Conservation (phyloP, 2,797 vertebrate genomes). For the Acipenser transmontanus region DNA sequence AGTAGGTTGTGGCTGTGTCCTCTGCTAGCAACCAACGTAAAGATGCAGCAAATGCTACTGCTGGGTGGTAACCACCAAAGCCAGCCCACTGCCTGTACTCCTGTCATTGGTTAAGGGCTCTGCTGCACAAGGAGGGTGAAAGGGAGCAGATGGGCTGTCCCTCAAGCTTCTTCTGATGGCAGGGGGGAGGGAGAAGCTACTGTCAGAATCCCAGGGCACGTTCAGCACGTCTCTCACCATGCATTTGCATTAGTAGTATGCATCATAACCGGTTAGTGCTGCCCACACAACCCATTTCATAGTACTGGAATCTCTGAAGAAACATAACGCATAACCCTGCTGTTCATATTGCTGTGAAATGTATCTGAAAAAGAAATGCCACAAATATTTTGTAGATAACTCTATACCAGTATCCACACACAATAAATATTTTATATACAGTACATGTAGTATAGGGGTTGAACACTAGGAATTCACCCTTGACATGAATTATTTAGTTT, state of each 20-base stretch:
- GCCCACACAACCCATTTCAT: too few relatives aligned
- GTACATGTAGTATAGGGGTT: too few relatives aligned
- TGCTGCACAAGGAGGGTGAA: slow-evolving; percentile 13
- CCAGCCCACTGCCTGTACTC: slow-evolving; percentile 46
- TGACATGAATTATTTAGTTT: too few relatives aligned
- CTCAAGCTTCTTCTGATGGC: not conserved
- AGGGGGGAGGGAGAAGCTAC: slow-evolving; percentile 6
- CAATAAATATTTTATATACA: too few relatives aligned
- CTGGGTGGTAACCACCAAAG: slow-evolving; percentile 38
- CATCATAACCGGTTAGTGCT: too few relatives aligned
- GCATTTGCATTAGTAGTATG: not conserved
- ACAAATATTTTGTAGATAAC: too few relatives aligned
- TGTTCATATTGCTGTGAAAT: too few relatives aligned
- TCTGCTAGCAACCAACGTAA: slow-evolving; percentile 19
- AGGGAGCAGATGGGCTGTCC: slow-evolving; percentile 14
- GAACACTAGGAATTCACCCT: too few relatives aligned
- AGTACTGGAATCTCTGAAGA: too few relatives aligned
- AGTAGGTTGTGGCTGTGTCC: not conserved
- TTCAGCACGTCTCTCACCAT: slow-evolving; percentile 35
- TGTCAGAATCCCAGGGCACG: slow-evolving; percentile 22
- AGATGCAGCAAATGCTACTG: slow-evolving; percentile 35
- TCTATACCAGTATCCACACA: too few relatives aligned
- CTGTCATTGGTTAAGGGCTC: slow-evolving; percentile 57
- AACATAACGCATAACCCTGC: too few relatives aligned
- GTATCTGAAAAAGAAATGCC: too few relatives aligned